phyloP scores from a whole-genome alignment of 2,797 vertebrate genomes.

The Cygnus olor region DNA sequence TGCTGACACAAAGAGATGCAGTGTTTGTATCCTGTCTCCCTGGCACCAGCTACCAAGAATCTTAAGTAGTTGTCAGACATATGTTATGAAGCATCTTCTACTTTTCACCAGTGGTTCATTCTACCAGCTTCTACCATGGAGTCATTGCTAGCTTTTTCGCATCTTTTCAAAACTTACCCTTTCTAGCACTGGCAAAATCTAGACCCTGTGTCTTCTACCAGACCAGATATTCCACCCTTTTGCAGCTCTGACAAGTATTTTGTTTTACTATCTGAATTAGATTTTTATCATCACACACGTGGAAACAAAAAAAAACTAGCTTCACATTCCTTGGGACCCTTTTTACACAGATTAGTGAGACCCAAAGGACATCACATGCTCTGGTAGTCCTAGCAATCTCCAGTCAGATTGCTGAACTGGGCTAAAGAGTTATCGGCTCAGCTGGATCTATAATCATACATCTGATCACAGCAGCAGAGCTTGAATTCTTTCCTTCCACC shows the following conservation, averaged over 20 bases:
- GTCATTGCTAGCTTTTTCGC: not conserved
- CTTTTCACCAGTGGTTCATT: constrained; percentile 4
- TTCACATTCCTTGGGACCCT: not conserved
- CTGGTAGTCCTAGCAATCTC: not conserved
- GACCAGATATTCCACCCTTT: not conserved
- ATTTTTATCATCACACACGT: not conserved
- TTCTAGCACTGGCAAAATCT: not conserved
- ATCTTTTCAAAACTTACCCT: not conserved
- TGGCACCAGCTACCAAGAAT: constrained; percentile 32
- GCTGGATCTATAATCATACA: not conserved
- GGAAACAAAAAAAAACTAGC: not conserved
- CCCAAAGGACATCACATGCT: not conserved
- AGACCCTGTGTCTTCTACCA: not conserved
- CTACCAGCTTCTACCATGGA: not conserved
- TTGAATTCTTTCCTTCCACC: not conserved
- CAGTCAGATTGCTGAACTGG: not conserved
- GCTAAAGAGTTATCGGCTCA: not conserved
- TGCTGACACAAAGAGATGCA: constrained; percentile 51
- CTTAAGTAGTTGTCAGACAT: constrained; percentile 25
- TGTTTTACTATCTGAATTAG: not conserved
- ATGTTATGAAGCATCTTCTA: constrained; percentile 38
- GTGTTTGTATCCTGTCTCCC: constrained; percentile 58
- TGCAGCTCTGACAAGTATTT: not conserved
- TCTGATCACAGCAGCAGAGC: not conserved
- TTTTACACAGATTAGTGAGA: not conserved